These are phyloP conservation scores for Machaerirhynchus nigripectus DNA, from an alignment of 2,113 vertebrate species.

Conservation along the genomic window DNA sequence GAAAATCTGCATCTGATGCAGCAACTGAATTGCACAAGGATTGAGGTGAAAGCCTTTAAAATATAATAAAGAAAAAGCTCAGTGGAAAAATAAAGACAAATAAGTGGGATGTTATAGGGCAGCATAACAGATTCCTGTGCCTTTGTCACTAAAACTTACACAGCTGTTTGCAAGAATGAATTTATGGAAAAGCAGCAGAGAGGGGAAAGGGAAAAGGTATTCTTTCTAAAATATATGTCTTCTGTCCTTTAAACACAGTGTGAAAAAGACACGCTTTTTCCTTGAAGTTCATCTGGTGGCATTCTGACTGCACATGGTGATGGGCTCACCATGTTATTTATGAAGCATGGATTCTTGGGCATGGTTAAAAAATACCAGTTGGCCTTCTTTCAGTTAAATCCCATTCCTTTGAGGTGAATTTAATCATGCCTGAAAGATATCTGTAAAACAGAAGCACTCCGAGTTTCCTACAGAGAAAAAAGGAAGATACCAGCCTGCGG, in stretches of 20 bases:
- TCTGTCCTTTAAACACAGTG: neutral
- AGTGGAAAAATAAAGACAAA: neutral
- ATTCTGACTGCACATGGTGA: neutral
- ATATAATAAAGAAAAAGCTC: neutral
- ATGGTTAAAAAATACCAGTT: slow-evolving; percentile 28
- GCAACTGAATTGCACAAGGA: neutral
- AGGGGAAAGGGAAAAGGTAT: neutral
- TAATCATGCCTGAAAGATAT: slow-evolving; percentile 19
- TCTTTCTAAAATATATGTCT: neutral
- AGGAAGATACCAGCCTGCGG: neutral
- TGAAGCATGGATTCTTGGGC: neutral
- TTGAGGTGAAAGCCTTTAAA: neutral
- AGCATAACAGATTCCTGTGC: neutral
- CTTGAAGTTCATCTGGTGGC: neutral
- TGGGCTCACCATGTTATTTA: slow-evolving; percentile 21
- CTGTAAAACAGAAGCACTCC: slow-evolving; percentile 35
- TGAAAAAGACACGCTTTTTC: neutral
- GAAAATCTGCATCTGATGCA: slow-evolving; percentile 25
- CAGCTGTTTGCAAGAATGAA: neutral
- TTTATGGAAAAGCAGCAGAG: neutral
- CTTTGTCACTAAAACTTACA: neutral
- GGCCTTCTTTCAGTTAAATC: slow-evolving; percentile 23
- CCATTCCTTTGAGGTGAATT: slow-evolving; percentile 5
- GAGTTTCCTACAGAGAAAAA: slow-evolving; percentile 43
- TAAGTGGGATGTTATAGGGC: neutral